Percentiles rank a stretch among this genome's conserved stretches.
These are phyloP conservation scores for Lycaon pictus DNA, from an alignment of 2,113 vertebrate genomes.

Conservation along the genomic window DNA sequence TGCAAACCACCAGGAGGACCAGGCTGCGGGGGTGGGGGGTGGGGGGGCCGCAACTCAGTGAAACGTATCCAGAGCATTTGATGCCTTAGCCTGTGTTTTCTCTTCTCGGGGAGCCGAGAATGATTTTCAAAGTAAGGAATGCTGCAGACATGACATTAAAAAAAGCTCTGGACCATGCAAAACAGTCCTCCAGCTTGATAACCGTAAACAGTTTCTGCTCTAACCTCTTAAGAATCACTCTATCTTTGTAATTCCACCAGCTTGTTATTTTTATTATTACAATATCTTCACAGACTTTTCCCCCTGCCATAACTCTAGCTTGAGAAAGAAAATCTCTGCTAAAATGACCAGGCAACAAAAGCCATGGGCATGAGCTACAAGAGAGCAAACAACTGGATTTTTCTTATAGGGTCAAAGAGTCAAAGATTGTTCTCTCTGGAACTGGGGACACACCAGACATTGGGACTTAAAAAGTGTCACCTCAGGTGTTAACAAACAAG, in stretches of 20 bases:
- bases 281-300: neutral
- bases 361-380: neutral
- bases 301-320: neutral
- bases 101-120: neutral
- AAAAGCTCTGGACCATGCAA: neutral
- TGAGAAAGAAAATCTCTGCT: conserved; percentile 34
- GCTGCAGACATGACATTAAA: neutral
- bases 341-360: neutral
- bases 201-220: neutral
- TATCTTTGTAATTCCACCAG: neutral
- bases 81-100: neutral
- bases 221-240: neutral
- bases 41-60: neutral
- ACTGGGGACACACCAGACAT: conserved; percentile 2
- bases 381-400: conserved; percentile 24
- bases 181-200: neutral
- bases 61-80: neutral
- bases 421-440: conserved; percentile 53
- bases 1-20: neutral
- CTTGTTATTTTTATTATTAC: conserved; percentile 8
- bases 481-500: conserved; percentile 49
- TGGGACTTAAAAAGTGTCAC: conserved; percentile 42
- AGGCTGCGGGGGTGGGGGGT: accelerated
- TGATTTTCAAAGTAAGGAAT: conserved; percentile 27
- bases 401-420: conserved; percentile 55